phyloP scores from a whole-genome alignment of 2,888 invertebrate species.

The Deilephila elpenor region DNA sequence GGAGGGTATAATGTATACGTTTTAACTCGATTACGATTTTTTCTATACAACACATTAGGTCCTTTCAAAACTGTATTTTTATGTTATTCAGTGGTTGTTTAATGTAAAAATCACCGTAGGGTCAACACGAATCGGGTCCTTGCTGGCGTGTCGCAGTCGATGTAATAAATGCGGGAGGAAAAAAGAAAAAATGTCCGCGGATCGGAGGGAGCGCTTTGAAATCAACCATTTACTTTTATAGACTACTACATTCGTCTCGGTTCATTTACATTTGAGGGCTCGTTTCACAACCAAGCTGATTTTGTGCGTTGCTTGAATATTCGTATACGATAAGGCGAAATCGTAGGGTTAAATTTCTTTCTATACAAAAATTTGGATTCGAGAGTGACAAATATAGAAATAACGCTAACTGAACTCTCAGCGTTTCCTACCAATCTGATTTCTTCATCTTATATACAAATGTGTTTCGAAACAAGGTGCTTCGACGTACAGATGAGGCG shows the following conservation, averaged over 20 bases:
- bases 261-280: constrained; percentile 51
- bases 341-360: constrained; percentile 15
- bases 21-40: background rate
- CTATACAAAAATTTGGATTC: constrained; percentile 18
- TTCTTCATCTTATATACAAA: background rate
- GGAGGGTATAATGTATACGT: too few species aligned
- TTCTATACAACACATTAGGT: background rate
- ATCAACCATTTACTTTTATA: constrained; percentile 56
- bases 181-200: constrained; percentile 37
- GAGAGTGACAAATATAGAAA: constrained; percentile 32
- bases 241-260: constrained; percentile 50
- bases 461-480: background rate
- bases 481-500: background rate
- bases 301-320: constrained; percentile 36
- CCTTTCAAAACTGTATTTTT: background rate
- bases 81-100: constrained; percentile 10
- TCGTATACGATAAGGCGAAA: constrained; percentile 26
- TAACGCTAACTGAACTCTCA: background rate
- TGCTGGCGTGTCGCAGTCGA: constrained; percentile 42
- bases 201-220: constrained; percentile 44
- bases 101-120: constrained; percentile 33
- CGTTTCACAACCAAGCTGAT: constrained; percentile 46
- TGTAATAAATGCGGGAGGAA: constrained; percentile 48
- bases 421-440: background rate
- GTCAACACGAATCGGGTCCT: constrained; percentile 43